Conservation (phyloP, 2,888 invertebrate species). For the Micoletzkya japonica region DNA sequence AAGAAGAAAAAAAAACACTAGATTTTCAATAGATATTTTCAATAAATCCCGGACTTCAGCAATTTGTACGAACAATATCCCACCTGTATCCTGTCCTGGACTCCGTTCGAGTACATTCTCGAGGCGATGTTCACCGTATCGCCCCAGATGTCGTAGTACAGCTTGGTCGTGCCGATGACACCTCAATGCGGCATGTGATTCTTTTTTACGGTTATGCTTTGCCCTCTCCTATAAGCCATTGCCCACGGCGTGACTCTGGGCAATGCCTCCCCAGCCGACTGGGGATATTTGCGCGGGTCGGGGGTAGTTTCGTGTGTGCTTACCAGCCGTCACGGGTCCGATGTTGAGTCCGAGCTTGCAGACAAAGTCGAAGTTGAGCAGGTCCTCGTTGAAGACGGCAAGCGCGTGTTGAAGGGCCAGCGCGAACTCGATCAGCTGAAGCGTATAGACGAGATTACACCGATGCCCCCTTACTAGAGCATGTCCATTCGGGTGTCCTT, state of each 20-base stretch:
- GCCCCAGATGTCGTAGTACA: constrained; percentile 97
- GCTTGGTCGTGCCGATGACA: constrained; percentile 89
- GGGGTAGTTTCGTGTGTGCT: not conserved
- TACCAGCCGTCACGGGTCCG: constrained; percentile 85
- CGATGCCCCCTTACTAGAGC: too few relatives aligned
- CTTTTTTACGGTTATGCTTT: not conserved
- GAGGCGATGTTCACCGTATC: constrained; percentile 96
- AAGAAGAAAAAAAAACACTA: not conserved
- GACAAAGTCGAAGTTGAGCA: constrained; percentile 85
- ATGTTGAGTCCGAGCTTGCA: constrained; percentile 76
- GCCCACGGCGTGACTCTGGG: too few relatives aligned
- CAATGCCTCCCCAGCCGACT: too few relatives aligned
- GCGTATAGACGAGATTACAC: too few relatives aligned
- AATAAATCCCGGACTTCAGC: not conserved
- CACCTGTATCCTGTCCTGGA: constrained; percentile 77
- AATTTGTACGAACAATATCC: not conserved
- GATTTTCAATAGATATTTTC: not conserved
- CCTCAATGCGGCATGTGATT: constrained; percentile 72
- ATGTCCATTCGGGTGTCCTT: too few relatives aligned
- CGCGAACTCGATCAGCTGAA: constrained; percentile 86
- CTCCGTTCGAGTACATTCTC: constrained; percentile 94
- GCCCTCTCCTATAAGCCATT: not conserved
- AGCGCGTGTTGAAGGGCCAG: constrained; percentile 86
- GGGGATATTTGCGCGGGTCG: too few relatives aligned
- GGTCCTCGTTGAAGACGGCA: constrained; percentile 83